Conservation (phyloP, 30 jellyfish, hydroid and myxozoan species). For the Pseudorhiza aurosa region DNA sequence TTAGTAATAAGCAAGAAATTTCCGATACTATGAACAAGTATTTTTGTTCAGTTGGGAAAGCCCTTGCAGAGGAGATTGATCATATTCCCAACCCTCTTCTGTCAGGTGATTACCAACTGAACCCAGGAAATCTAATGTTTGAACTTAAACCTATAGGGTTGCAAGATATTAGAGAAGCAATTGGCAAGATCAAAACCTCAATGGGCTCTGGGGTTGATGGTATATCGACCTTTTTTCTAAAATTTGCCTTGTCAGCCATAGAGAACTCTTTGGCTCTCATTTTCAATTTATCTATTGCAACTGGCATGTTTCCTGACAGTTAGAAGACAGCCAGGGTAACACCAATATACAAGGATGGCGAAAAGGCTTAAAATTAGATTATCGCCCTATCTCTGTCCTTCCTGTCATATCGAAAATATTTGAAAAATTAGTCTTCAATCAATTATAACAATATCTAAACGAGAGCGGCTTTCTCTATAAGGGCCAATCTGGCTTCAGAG, state of each 20-base stretch:
- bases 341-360: neutral
- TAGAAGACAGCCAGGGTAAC: neutral
- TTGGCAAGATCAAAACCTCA: neutral
- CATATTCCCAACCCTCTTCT: conserved; percentile 23
- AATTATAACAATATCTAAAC: neutral
- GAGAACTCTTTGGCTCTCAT: neutral
- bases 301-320: neutral
- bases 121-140: neutral
- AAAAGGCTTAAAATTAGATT: neutral
- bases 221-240: conserved; percentile 14
- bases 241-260: conserved; percentile 21
- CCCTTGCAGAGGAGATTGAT: conserved; percentile 18
- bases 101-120: conserved; percentile 29
- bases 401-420: neutral
- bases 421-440: neutral
- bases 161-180: conserved; percentile 12
- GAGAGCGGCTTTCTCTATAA: neutral
- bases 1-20: neutral
- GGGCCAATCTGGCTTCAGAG: neutral
- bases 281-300: neutral
- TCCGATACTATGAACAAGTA: conserved; percentile 10
- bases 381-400: neutral
- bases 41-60: conserved; percentile 7
- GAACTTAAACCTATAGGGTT: neutral
- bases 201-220: conserved; percentile 16